Conservation (phyloP, 2,113 vertebrate genomes). For the Odocoileus virginianus region DNA sequence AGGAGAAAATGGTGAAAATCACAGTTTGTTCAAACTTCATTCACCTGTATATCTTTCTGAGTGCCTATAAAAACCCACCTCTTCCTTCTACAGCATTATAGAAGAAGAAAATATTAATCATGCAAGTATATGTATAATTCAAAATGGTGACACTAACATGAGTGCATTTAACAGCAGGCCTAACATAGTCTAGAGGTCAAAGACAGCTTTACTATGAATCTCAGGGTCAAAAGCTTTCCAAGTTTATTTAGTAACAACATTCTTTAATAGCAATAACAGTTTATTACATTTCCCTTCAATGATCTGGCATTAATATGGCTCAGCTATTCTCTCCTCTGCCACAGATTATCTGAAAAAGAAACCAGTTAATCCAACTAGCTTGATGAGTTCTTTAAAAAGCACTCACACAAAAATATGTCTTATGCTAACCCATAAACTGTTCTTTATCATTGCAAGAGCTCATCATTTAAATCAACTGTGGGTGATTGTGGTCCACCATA, state of each 20-base stretch:
- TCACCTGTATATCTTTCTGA: neutral
- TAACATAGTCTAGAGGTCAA: neutral
- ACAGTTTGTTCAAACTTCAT: neutral
- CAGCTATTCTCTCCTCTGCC: neutral
- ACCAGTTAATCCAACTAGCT: neutral
- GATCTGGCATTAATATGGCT: neutral
- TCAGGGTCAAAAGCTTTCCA: neutral
- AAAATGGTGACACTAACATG: neutral
- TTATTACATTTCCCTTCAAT: neutral
- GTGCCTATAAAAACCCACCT: neutral
- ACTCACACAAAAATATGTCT: neutral
- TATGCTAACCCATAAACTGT: neutral
- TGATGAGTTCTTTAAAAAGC: neutral
- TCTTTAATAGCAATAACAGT: neutral
- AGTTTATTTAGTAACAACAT: neutral
- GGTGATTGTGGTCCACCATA: neutral
- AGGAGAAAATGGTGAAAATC: neutral
- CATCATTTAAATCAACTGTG: neutral
- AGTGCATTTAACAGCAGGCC: neutral
- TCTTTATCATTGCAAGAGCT: neutral
- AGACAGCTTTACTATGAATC: neutral
- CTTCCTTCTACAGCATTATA: neutral
- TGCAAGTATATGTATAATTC: neutral
- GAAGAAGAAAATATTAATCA: neutral
- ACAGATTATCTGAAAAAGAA: neutral